A percentile compares a stretch with the other conserved stretches of the same genome.
phyloP scores from a whole-genome alignment of 1,140 invertebrate species.

The Drosophila insularis region DNA sequence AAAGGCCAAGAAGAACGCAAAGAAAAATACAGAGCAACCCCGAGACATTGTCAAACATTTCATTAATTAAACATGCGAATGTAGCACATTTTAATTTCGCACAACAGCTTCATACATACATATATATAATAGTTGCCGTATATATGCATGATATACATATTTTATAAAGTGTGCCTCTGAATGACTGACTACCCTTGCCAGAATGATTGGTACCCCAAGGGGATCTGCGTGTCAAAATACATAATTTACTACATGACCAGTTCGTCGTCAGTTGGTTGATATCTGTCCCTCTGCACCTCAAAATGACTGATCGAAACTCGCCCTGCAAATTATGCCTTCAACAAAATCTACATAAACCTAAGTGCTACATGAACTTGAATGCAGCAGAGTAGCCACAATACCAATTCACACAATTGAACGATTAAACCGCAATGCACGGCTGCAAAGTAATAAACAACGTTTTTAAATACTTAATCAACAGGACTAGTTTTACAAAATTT shows the following conservation, averaged over 20 bases:
- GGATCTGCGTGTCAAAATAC: constrained; percentile 75
- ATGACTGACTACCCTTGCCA: constrained; percentile 52
- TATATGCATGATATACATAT: not conserved
- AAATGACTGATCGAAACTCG: constrained; percentile 54
- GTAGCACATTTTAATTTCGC: constrained; percentile 75
- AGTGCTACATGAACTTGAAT: constrained; percentile 71
- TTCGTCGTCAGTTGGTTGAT: constrained; percentile 23
- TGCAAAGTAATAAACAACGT: not conserved
- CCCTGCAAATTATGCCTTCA: constrained; percentile 57
- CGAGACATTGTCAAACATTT: constrained; percentile 73
- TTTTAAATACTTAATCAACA: not conserved
- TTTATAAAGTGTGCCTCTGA: constrained; percentile 62
- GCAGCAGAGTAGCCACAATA: constrained; percentile 33
- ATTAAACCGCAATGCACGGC: not conserved
- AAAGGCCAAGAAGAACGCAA: constrained; percentile 25
- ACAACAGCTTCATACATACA: constrained; percentile 48
- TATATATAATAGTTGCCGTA: constrained; percentile 25
- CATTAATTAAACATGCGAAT: constrained; percentile 80
- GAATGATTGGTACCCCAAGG: constrained; percentile 32
- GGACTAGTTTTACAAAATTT: too few species aligned
- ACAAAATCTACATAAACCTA: constrained; percentile 62
- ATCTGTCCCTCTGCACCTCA: constrained; percentile 31
- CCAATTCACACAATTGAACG: constrained; percentile 31
- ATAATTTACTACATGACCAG: constrained; percentile 72
- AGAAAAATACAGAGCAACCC: not conserved